Evolutionary conservation across 2,888 invertebrate genomes (phyloP), one percentile per base, ranked within the genome.

Genomic region (Drosophila histrio): DNA sequence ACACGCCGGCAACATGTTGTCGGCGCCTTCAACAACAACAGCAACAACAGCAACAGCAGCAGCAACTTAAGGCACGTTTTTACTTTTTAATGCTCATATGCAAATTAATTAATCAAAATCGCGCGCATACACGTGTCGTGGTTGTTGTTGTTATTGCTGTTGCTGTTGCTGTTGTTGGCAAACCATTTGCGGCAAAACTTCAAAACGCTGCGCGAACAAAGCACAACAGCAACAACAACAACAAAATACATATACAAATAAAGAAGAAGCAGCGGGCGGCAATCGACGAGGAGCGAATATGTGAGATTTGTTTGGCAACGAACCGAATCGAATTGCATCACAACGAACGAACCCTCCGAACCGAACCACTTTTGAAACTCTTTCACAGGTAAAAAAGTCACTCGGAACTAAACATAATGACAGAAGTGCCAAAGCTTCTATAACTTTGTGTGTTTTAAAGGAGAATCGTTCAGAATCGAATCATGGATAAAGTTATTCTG

Each of bases 31-130:
- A 44, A 17, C 53, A 43, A 21, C 43, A 32, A 2, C 57, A 32
- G 11, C 66, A 41, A 17, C 66, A 66, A 17, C 39, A 49, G 6
- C 50, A 59, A 34, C 56, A 46, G 4, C 65, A 15, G 9, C 50
- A 53, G 44, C 46, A 67, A 62, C 36, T 79, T 62, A 60, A 62
- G 65, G 75, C 68, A 78, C 50, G 59, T 68, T 85, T 75, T 80
- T 63, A 81, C 66, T 60, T 79, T 69, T 72, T 61, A 72, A 67
- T 58, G 64, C 71, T 70, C 43, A 60, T 81, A 86, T 82, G 87
- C 87, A 80, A 88, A 87, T 88, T 88, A 88, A 86, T 86, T 87
- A 88, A 86, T 86, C 86, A 88, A 87, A 87, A 72, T 87, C 73
- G 59, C 63, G 79, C 67, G 60, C 75, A 66, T 69, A 77, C 83